Base-by-base conservation (phyloP, 2,797 vertebrate species). In the Tapirus indicus region DNA sequence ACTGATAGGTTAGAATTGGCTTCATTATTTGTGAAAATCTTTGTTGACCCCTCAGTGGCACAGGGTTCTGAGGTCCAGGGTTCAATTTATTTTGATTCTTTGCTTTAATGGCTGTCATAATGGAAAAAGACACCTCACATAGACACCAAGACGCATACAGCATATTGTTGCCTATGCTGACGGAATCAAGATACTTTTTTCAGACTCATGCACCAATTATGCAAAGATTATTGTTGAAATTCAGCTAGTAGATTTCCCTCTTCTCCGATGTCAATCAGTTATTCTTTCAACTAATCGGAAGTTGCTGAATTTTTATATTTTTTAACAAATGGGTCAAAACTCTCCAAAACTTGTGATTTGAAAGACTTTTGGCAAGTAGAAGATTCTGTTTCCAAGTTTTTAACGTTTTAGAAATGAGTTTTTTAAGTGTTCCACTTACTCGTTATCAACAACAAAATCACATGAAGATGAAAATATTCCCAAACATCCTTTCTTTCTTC, bases 391-490 rank as follows among this genome's bases (percentile, higher is more conserved):
- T 32, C 47, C 66, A 78, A 49, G 27, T 90, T 95, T 96, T 94
- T 35, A 54, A 94, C 96, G 29, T 16, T 77, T 91, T 69, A 86
- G 85, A 58, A 83, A 89, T 21, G 52, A 85, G 58, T 88, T 94
- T 92, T 95, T 97, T 7, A 95, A 89, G 52, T 64, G 44, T 85
- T 79, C 87, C 6, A 60, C 52, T 91, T 69, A 35, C 60, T 94
- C 29, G 69, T 93, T 93, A 91, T 35, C 68, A 68, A 49, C 68
- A 80, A 93, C 23, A 80, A 85, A 97, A 92, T 78, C 60, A 54
- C 12, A 85, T 56, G 86, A 87, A 68, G 86, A 78, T 72, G 62
- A 83, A 95, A 97, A 62, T 80, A 95, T 87, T 95, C 89, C 71
- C 38, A 93, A 75, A 87, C 11, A 84, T 78, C 13, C 10, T 75